phyloP scores from a whole-genome alignment of 2,888 invertebrate genomes.

The Monoplex corrugatus region DNA sequence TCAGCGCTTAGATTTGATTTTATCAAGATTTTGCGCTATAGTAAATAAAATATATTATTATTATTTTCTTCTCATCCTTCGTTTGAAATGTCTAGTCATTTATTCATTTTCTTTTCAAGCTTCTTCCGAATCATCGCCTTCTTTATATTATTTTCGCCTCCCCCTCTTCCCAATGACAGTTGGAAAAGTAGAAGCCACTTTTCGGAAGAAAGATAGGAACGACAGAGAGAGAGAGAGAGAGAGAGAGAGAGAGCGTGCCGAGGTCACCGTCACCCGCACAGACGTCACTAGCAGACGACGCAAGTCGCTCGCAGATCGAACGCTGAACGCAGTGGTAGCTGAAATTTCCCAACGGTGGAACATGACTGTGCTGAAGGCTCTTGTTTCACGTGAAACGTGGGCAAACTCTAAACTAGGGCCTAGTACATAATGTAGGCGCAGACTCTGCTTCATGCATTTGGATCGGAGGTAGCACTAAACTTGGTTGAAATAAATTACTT shows the following conservation, averaged over 20 bases:
- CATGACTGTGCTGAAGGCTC: background rate
- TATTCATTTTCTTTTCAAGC: background rate
- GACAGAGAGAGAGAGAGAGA: background rate
- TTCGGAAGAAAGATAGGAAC: too few relatives aligned
- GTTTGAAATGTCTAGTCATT: background rate
- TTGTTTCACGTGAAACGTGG: background rate
- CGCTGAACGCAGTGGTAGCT: background rate
- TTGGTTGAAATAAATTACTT: too few relatives aligned
- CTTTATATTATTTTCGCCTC: too few relatives aligned
- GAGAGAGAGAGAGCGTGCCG: background rate
- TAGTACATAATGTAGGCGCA: background rate
- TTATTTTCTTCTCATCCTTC: too few relatives aligned
- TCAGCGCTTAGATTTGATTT: too few relatives aligned
- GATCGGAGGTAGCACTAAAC: background rate
- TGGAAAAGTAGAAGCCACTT: background rate
- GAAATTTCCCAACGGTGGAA: background rate
- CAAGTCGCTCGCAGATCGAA: slow-evolving; percentile 20
- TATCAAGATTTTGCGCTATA: too few relatives aligned
- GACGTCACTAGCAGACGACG: slow-evolving; percentile 27
- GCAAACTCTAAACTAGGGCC: background rate
- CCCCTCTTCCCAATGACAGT: background rate
- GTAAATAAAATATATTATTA: too few relatives aligned
- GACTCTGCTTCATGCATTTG: background rate
- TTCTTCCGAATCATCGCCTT: too few relatives aligned
- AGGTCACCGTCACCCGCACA: background rate